These are phyloP conservation scores for Spilogale gracilis DNA, from an alignment of 2,113 vertebrate species.

Conservation along the genomic window DNA sequence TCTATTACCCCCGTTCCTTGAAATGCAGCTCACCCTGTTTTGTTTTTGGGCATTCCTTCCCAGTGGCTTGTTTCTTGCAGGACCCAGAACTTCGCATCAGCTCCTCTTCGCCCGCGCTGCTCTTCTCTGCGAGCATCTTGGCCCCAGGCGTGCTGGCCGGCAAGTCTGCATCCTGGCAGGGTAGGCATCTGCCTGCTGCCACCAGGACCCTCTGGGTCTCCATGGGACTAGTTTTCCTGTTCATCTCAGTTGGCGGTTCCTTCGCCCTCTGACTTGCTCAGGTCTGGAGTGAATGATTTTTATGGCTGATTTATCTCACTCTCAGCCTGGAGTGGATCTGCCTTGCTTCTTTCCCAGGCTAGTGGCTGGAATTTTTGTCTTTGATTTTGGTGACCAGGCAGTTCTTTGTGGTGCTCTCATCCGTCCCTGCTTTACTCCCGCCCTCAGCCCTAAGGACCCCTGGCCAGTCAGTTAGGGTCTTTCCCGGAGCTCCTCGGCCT, in stretches of 20 bases:
- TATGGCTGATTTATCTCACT: not conserved
- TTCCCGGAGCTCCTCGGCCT: fast-evolving
- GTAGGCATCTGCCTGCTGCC: not conserved
- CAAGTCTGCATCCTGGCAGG: not conserved
- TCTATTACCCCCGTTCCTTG: not conserved
- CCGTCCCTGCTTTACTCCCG: not conserved
- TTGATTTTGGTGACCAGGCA: not conserved
- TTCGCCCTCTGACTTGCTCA: not conserved
- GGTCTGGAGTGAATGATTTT: not conserved
- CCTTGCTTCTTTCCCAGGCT: not conserved
- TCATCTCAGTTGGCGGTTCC: not conserved
- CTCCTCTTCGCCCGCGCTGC: not conserved
- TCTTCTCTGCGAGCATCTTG: not conserved
- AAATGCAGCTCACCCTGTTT: not conserved
- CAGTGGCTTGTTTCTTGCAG: not conserved
- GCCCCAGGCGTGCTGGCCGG: not conserved
- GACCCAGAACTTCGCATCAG: not conserved
- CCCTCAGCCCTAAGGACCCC: not conserved
- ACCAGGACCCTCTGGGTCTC: not conserved
- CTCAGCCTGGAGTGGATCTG: not conserved
- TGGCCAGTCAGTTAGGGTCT: not conserved
- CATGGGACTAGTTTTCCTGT: not conserved
- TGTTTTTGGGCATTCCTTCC: not conserved
- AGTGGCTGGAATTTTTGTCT: not conserved
- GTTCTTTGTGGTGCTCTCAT: not conserved